Conservation (phyloP, 2,888 invertebrate species). For the Hirtodrosophila duncani region DNA sequence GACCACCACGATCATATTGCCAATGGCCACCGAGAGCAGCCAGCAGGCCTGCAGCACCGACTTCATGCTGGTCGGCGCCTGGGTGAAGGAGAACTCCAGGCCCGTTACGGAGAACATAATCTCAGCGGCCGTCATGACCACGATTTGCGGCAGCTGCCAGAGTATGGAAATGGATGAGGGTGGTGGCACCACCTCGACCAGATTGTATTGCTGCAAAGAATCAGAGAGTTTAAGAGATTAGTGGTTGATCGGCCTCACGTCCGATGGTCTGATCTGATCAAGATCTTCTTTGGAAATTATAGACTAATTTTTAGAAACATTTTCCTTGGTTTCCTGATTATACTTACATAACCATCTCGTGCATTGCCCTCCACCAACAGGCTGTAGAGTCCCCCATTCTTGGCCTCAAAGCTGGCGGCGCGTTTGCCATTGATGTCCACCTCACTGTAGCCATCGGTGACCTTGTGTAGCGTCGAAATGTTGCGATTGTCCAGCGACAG, state of each 20-base stretch:
- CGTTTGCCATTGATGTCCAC: slow-evolving; percentile 47
- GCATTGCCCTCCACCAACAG: slow-evolving; percentile 78
- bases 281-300: too few species aligned
- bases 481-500: slow-evolving; percentile 36
- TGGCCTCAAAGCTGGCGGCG: slow-evolving; percentile 75
- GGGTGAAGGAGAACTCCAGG: slow-evolving; percentile 84
- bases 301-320: background rate
- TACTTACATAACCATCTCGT: slow-evolving; percentile 76
- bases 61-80: slow-evolving; percentile 90
- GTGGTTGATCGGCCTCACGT: background rate
- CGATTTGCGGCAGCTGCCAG: slow-evolving; percentile 85
- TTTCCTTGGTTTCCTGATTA: background rate
- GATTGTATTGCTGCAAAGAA: slow-evolving; percentile 47
- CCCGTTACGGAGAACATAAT: slow-evolving; percentile 86
- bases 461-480: slow-evolving; percentile 48
- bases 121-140: slow-evolving; percentile 82
- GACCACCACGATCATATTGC: slow-evolving; percentile 94
- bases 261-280: too few species aligned
- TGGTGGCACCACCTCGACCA: slow-evolving; percentile 79
- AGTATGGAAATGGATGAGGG: slow-evolving; percentile 81
- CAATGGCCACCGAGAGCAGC: slow-evolving; percentile 95
- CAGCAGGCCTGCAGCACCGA: slow-evolving; percentile 94
- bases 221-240: background rate
- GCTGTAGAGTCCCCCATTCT: slow-evolving; percentile 84
- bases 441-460: slow-evolving; percentile 47